Evolutionary conservation across 2,113 vertebrate species (phyloP).

Genomic region (Saguinus imperator): DNA sequence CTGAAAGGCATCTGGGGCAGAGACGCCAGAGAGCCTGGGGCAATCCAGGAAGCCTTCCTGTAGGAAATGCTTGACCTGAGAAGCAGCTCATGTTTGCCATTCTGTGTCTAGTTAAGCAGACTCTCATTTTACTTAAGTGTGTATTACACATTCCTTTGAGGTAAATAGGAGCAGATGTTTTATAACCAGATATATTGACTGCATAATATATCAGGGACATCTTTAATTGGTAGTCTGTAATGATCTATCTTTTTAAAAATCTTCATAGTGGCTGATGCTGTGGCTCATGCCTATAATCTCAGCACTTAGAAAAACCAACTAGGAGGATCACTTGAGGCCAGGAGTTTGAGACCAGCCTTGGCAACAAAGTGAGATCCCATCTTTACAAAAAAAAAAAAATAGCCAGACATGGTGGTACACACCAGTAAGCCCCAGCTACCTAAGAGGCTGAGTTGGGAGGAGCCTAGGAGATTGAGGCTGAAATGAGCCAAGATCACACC

Average conservation of each 20-base stretch:
- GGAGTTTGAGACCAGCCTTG: too few species aligned
- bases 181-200: constrained; percentile 23
- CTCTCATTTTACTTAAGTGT: background rate
- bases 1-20: background rate
- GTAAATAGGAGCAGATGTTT: constrained; percentile 36
- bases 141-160: background rate
- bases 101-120: background rate
- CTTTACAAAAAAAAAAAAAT: too few species aligned
- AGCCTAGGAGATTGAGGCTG: too few species aligned
- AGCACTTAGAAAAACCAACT: too few species aligned
- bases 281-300: too few species aligned
- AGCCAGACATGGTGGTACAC: too few species aligned
- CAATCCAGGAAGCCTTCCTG: background rate
- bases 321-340: too few species aligned
- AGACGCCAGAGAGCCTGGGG: background rate
- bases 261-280: background rate
- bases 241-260: constrained; percentile 10
- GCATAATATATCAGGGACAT: background rate
- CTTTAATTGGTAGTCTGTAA: constrained; percentile 29
- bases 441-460: too few species aligned
- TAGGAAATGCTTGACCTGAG: background rate
- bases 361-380: too few species aligned
- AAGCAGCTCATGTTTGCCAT: background rate
- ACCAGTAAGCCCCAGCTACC: too few species aligned
- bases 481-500: too few species aligned